Base-by-base conservation (phyloP, 1,140 invertebrate genomes). In the Drosophila truncata region DNA sequence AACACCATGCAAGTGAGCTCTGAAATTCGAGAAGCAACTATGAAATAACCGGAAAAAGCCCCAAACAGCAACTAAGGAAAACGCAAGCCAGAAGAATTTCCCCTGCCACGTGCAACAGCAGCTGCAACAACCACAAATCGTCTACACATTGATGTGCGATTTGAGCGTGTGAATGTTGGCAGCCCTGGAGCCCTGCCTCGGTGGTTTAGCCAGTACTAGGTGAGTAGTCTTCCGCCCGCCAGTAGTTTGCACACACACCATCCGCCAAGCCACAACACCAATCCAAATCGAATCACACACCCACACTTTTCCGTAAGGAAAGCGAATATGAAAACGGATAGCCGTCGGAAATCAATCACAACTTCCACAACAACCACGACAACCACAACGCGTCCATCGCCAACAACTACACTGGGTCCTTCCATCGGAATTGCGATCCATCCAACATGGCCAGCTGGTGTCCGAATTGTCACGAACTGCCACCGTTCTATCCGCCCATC, bases 131-230 rank as follows among this genome's bases (percentile, higher is more conserved):
- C 18, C 63, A 81, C 82, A 91, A 85, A 85, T 91, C 87, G 86
- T 86, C 80, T 80, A 82, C 78, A 83, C 64, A 79, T 91, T 78
- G 70, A 92, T 92, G 91, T 84, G 75, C 82, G 78, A 73, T 84
- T 91, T 75, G 87, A 84, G 58, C 72, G 85, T 84, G 90, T 93
- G 92, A 93, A 93, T 92, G 92, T 93, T 93, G 92, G 92, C 92
- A 93, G 82, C 92, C 90, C 92, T 93, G 92, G 92, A 93, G 92
- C 92, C 85, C 78, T 90, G 92, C 91, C 91, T 92, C 92, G 92
- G 92, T 93, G 91, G 90, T 92, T 92, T 92, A 91, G 92, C 92
- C 88, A 93, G 92, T 92, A 93, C 90, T 93, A 93, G 92, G 92
- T 93, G 76, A 83, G 92, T 87, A 55, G 64, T 58, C 27, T 8